phyloP scores from a whole-genome alignment of 2,113 vertebrate species.

The Coregonus clupeaformis region DNA sequence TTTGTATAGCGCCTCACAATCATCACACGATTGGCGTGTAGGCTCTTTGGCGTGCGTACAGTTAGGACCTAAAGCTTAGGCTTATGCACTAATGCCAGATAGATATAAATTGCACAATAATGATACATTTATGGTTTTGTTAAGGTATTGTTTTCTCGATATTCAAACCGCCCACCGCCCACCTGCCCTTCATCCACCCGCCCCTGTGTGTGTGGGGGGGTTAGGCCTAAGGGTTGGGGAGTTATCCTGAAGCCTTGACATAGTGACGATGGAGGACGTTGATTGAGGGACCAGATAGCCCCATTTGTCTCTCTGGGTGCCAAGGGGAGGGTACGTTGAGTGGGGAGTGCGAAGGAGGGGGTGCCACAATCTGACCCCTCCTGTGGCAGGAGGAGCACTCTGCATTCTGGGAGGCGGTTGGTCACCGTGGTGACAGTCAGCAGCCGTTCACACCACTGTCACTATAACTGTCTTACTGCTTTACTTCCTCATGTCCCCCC shows the following conservation, averaged over 20 bases:
- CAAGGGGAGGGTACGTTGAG: not conserved
- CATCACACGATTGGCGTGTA: too few species aligned
- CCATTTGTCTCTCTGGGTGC: not conserved
- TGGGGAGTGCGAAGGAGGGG: too few species aligned
- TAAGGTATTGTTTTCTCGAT: too few species aligned
- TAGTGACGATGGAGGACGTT: not conserved
- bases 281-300: not conserved
- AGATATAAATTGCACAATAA: too few species aligned
- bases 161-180: too few species aligned
- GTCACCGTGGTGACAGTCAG: conserved; percentile 21
- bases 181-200: too few species aligned
- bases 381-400: not conserved
- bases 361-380: not conserved
- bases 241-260: not conserved
- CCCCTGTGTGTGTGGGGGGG: conserved; percentile 1
- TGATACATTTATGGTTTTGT: too few species aligned
- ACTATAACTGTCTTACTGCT: not conserved
- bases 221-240: not conserved
- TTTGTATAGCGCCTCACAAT: too few species aligned
- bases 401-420: not conserved
- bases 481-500: conserved; percentile 17
- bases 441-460: conserved; percentile 33
- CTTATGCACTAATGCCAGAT: too few species aligned
- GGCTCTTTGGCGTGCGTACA: too few species aligned
- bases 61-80: too few species aligned